These are phyloP conservation scores for Odontamblyopus rebecca DNA, from an alignment of 2,797 vertebrate species.

Conservation along the genomic window DNA sequence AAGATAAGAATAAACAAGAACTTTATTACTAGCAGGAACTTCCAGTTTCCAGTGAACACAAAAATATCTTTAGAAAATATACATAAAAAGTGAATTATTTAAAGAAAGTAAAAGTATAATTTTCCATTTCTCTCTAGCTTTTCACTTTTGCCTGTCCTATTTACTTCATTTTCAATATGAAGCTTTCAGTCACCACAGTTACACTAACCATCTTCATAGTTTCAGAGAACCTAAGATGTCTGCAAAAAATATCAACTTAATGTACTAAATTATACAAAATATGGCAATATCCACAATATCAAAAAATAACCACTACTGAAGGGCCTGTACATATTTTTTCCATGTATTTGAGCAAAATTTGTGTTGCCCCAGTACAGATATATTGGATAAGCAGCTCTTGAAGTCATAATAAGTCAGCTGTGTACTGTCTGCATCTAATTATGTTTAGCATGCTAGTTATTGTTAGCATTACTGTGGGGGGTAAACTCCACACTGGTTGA, in stretches of 20 bases:
- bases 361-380: too few relatives aligned
- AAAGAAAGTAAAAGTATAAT: background rate
- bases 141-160: background rate
- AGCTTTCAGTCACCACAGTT: background rate
- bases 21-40: too few relatives aligned
- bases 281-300: background rate
- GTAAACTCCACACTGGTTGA: too few relatives aligned
- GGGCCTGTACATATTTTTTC: too few relatives aligned
- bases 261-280: background rate
- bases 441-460: background rate
- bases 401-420: too few relatives aligned
- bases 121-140: background rate
- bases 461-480: background rate
- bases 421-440: too few relatives aligned
- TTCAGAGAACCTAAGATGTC: background rate
- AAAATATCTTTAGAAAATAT: too few relatives aligned
- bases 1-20: too few relatives aligned
- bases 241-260: background rate
- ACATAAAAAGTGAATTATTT: background rate
- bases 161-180: conserved; percentile 2
- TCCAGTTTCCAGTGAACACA: too few relatives aligned
- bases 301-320: background rate
- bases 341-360: too few relatives aligned
- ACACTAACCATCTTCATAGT: background rate
- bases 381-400: too few relatives aligned